Percentiles rank a stretch among this genome's conserved stretches.
phyloP scores from a whole-genome alignment of 2,888 invertebrate genomes.

The Diaperis boleti region DNA sequence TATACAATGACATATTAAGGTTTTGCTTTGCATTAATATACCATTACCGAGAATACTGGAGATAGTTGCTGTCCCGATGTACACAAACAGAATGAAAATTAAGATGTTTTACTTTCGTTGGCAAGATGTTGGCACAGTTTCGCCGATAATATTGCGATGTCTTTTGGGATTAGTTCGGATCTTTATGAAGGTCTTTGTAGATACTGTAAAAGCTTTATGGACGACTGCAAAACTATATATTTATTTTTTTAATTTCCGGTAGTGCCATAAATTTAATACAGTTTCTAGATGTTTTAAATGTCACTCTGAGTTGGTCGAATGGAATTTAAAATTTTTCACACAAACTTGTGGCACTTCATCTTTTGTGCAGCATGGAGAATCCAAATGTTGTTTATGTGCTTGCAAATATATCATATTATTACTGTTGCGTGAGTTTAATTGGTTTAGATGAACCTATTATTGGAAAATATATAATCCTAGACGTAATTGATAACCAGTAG shows the following conservation, averaged over 20 bases:
- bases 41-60: slow-evolving; percentile 10
- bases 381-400: background rate
- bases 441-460: background rate
- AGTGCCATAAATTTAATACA: too few relatives aligned
- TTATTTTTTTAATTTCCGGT: too few relatives aligned
- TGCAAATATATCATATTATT: background rate
- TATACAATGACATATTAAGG: slow-evolving; percentile 9
- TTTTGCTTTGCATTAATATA: slow-evolving; percentile 22
- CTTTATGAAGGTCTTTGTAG: too few relatives aligned
- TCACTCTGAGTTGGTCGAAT: too few relatives aligned
- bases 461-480: background rate
- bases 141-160: background rate
- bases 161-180: background rate
- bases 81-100: background rate
- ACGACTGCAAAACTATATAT: too few relatives aligned
- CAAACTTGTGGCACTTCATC: too few relatives aligned
- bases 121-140: background rate
- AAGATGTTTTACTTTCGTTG: background rate
- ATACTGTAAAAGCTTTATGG: too few relatives aligned
- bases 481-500: slow-evolving; percentile 5
- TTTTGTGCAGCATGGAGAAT: too few relatives aligned
- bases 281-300: too few relatives aligned
- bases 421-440: background rate
- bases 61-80: background rate
- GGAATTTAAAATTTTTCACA: too few relatives aligned